A percentile compares a stretch with the other conserved stretches of the same genome.
Conservation (phyloP, 2,113 vertebrate species). For the Chloebia gouldiae region DNA sequence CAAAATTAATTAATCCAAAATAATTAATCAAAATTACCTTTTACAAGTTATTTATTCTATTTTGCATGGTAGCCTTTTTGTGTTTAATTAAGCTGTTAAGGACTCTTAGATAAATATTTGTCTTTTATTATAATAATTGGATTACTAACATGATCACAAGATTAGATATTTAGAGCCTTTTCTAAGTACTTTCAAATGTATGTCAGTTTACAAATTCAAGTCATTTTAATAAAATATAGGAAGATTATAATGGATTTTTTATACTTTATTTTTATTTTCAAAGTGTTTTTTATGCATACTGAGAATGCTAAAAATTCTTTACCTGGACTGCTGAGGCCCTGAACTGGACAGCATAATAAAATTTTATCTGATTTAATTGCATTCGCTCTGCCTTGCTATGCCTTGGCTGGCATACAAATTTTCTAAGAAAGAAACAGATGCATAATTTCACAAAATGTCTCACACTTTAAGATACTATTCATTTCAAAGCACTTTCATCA, state of each 20-base stretch:
- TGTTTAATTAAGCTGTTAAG: not conserved
- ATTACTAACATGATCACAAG: not conserved
- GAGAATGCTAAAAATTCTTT: not conserved
- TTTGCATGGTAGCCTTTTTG: not conserved
- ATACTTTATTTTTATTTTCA: not conserved
- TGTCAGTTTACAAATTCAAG: not conserved
- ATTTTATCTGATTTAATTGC: not conserved
- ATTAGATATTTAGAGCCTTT: not conserved
- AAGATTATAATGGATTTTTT: not conserved
- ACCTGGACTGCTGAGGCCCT: not conserved
- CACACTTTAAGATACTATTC: constrained; percentile 23
- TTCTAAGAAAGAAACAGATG: constrained; percentile 43
- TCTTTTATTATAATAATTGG: not conserved
- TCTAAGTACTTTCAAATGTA: not conserved
- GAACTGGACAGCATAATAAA: not conserved
- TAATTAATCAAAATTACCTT: not conserved
- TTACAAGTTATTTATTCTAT: not conserved
- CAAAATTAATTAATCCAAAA: not conserved
- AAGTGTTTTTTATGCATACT: not conserved
- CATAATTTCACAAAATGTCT: constrained; percentile 50
- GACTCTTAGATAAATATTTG: not conserved
- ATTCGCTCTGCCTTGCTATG: not conserved
- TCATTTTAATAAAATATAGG: not conserved
- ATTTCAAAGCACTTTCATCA: constrained; percentile 21
- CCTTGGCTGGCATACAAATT: constrained; percentile 16